Evolutionary conservation across 2,113 vertebrate genomes (phyloP), one percentile per base, ranked within the genome.

Genomic region (Dolichallabes microphthalmus): DNA sequence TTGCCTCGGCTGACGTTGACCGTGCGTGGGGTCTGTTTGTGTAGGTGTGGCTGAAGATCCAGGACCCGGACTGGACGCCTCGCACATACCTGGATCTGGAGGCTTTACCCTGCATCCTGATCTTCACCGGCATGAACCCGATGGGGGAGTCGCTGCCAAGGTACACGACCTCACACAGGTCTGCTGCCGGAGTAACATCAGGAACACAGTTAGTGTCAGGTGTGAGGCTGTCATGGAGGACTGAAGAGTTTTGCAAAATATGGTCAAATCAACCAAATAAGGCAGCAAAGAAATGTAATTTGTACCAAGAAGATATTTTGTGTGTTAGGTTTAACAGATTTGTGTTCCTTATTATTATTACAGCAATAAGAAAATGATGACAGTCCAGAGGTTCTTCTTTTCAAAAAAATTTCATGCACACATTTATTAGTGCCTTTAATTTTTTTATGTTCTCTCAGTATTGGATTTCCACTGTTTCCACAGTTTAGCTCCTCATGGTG

Each of bases 101-200:
- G 91, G 97, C 97, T 39, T 94, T 99, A 86, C 97, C 98, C 20
- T 99, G 98, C 88, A 98, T 99, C 91, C 93, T 99, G 45, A 98
- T 99, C 89, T 94, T 97, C 86, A 97, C 97, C 69, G 98, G 98
- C 81, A 94, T 96, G 86, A 96, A 98, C 86, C 98, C 97, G 0
- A 96, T 96, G 2, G 98, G 98, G 22, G 98, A 98, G 82, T 98
- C 98, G 15, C 90, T 99, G 77, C 98, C 98, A 39, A 96, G 97
- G 98, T 95, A 85, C 55, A 87, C 60, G 53, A 60, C 45, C 2
- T 27, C 50, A 52, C 57, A 55, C 11, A 22, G 32, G 5, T 76
- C 39, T 74, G 68, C 2, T 83, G 45, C 7, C 20, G 39, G 45
- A 39, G 2, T 30, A 4, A 75, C n/a, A 27, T 22, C 9, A 39